These are phyloP conservation scores for Pogona vitticeps DNA, from an alignment of 2,113 vertebrate species.

Conservation along the genomic window DNA sequence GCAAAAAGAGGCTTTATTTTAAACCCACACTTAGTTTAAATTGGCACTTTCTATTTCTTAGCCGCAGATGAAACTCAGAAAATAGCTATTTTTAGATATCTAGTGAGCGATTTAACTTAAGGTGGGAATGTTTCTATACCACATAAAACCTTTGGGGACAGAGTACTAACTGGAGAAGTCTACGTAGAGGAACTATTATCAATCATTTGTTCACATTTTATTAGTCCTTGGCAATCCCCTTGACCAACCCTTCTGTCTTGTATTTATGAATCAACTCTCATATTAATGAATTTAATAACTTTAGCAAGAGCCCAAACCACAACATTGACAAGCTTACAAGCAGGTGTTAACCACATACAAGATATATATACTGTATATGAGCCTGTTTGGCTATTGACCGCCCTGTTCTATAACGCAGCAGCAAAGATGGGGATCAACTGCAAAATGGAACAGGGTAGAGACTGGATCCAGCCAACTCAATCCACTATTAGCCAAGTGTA, in stretches of 20 bases:
- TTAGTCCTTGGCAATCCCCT: background rate
- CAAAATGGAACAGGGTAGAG: background rate
- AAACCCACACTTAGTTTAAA: constrained; percentile 28
- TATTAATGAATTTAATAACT: constrained; percentile 19
- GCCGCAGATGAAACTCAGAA: constrained; percentile 39
- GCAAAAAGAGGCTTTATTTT: constrained; percentile 16
- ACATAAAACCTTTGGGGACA: background rate
- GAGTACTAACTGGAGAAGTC: background rate
- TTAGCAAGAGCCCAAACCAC: background rate
- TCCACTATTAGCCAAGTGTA: background rate
- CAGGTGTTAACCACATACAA: background rate
- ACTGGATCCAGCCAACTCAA: constrained; percentile 18
- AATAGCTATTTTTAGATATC: background rate
- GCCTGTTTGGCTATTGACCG: background rate
- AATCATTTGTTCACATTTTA: background rate
- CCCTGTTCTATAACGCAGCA: background rate
- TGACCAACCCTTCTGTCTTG: background rate
- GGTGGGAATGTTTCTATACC: background rate
- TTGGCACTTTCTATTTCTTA: constrained; percentile 27
- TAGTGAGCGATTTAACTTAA: constrained; percentile 24
- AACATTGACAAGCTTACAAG: constrained; percentile 12
- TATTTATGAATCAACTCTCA: background rate
- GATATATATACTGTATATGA: background rate
- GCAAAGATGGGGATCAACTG: background rate
- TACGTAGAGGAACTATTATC: background rate